Percentiles rank a stretch among this genome's conserved stretches.
These are phyloP conservation scores for Tokudaia muenninki DNA, from an alignment of 2,797 vertebrate species.

Conservation along the genomic window DNA sequence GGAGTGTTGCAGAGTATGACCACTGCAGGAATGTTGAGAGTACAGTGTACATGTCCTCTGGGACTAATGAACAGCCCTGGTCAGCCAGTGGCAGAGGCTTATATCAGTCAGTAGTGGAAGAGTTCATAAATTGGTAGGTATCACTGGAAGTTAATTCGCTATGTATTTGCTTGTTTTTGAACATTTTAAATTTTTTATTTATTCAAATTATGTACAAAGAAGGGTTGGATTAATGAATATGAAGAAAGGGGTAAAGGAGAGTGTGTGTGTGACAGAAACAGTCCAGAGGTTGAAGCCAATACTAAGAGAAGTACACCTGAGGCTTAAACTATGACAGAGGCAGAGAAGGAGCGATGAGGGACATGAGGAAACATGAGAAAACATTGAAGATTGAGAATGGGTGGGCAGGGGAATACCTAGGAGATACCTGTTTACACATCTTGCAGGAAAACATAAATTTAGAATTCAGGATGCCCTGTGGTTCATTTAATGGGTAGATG, in stretches of 20 bases:
- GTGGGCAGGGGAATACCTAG: background rate
- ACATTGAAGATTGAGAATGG: background rate
- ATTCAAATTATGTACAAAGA: background rate
- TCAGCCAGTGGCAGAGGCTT: background rate
- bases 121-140: background rate
- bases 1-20: background rate
- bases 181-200: background rate
- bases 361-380: background rate
- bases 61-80: background rate
- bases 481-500: constrained; percentile 26
- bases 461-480: constrained; percentile 20
- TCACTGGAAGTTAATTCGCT: background rate
- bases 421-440: background rate
- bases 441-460: background rate
- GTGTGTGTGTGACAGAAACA: background rate
- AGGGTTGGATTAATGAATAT: background rate
- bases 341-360: background rate
- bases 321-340: background rate
- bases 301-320: background rate
- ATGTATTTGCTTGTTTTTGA: background rate
- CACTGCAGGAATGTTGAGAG: background rate
- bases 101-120: background rate
- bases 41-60: background rate
- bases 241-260: background rate
- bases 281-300: background rate